A percentile compares a stretch with the other conserved stretches of the same genome.
phyloP scores from a whole-genome alignment of 2,113 vertebrate species.

The Ctenodactylus gundi region DNA sequence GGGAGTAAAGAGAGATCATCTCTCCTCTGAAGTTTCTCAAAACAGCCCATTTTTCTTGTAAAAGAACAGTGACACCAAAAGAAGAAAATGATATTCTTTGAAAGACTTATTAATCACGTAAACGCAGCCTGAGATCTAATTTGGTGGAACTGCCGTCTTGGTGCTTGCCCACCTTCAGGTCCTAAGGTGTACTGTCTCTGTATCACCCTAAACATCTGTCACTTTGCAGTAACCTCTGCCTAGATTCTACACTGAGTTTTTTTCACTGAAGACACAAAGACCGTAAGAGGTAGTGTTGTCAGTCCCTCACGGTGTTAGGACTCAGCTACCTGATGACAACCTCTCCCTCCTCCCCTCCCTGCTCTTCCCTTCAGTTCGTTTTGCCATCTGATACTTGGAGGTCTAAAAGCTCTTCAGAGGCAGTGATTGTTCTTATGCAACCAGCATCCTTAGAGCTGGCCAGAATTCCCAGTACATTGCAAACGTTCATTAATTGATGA shows the following conservation, averaged over 20 bases:
- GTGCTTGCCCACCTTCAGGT: neutral
- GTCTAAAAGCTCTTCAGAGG: constrained; percentile 3
- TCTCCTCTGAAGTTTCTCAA: too few species aligned
- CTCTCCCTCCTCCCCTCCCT: neutral
- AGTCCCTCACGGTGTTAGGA: neutral
- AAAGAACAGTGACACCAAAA: neutral
- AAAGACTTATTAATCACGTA: neutral
- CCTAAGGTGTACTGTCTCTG: neutral
- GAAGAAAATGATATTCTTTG: neutral
- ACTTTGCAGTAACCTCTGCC: neutral
- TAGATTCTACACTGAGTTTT: neutral
- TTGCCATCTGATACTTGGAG: too few species aligned
- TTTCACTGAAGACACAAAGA: neutral
- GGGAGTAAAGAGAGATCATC: neutral
- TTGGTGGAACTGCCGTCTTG: neutral
- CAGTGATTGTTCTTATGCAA: neutral
- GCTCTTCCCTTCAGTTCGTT: neutral
- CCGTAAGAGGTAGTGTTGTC: neutral
- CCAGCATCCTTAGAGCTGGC: neutral
- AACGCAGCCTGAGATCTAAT: too few species aligned
- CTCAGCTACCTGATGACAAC: neutral
- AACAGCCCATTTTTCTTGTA: neutral
- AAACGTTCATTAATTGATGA: neutral
- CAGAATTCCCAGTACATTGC: neutral
- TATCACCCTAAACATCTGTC: neutral